Conservation (phyloP, 2,888 invertebrate species). For the Drosophila incognita region DNA sequence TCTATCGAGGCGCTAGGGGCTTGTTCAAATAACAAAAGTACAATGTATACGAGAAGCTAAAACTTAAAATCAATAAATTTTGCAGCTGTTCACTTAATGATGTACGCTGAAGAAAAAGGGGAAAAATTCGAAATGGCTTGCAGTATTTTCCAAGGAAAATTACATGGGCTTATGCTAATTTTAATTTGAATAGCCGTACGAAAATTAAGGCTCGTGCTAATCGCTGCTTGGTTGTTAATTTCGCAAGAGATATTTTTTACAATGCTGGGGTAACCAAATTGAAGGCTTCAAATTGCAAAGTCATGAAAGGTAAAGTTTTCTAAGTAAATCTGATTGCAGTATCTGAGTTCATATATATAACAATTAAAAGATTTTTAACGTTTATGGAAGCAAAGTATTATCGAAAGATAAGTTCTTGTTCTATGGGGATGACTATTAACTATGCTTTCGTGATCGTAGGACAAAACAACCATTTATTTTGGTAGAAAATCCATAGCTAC, state of each 20-base stretch:
- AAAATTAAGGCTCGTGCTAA: slow-evolving; percentile 68
- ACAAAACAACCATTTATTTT: neutral
- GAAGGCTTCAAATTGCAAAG: slow-evolving; percentile 8
- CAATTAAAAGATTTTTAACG: neutral
- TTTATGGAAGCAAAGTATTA: neutral
- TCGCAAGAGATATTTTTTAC: slow-evolving; percentile 42
- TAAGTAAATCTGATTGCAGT: neutral
- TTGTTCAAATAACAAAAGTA: slow-evolving; percentile 57
- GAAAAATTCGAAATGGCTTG: slow-evolving; percentile 42
- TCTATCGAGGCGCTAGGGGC: slow-evolving; percentile 64
- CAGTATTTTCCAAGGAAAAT: slow-evolving; percentile 76
- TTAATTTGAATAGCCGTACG: slow-evolving; percentile 71
- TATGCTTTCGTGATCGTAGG: too few species aligned
- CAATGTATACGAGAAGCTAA: slow-evolving; percentile 60
- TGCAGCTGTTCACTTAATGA: slow-evolving; percentile 55
- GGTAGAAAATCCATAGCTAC: neutral
- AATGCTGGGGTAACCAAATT: slow-evolving; percentile 3
- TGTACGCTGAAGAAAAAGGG: slow-evolving; percentile 17
- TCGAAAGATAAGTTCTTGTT: neutral
- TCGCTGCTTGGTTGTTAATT: slow-evolving; percentile 53
- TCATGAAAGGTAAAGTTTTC: slow-evolving; percentile 3
- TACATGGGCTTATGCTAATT: slow-evolving; percentile 73
- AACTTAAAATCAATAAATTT: slow-evolving; percentile 76
- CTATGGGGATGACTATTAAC: neutral
- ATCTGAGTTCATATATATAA: neutral